Conservation (phyloP, 2,888 invertebrate genomes). For the Fragum whitleyi region DNA sequence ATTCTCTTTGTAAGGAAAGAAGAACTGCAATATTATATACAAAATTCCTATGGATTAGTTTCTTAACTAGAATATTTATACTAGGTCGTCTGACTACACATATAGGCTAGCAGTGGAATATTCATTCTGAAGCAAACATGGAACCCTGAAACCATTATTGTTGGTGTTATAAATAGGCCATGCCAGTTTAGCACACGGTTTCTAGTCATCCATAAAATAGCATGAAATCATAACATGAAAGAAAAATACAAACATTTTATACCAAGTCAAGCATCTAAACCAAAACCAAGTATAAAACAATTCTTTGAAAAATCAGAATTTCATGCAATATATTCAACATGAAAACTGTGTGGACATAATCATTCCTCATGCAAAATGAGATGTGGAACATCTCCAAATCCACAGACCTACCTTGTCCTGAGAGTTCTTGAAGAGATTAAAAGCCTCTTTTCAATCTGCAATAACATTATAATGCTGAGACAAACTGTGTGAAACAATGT, state of each 20-base stretch:
- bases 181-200: slow-evolving; percentile 71
- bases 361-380: slow-evolving; percentile 72
- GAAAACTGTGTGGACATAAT: slow-evolving; percentile 70
- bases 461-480: slow-evolving; percentile 37
- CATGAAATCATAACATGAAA: slow-evolving; percentile 72
- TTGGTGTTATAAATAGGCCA: slow-evolving; percentile 71
- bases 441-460: slow-evolving; percentile 66
- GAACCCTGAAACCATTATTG: slow-evolving; percentile 68
- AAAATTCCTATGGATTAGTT: slow-evolving; percentile 60
- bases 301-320: slow-evolving; percentile 69
- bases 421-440: slow-evolving; percentile 57
- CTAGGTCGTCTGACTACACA: slow-evolving; percentile 70
- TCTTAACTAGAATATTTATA: slow-evolving; percentile 61
- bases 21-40: slow-evolving; percentile 43
- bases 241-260: slow-evolving; percentile 70
- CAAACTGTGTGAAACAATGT: slow-evolving; percentile 21
- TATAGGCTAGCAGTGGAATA: slow-evolving; percentile 70
- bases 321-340: slow-evolving; percentile 71
- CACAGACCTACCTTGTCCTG: slow-evolving; percentile 63
- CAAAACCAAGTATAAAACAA: slow-evolving; percentile 71
- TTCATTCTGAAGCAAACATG: slow-evolving; percentile 70
- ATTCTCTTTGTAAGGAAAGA: slow-evolving; percentile 26
- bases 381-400: slow-evolving; percentile 67
- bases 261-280: slow-evolving; percentile 72
- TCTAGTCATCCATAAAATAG: slow-evolving; percentile 70